Evolutionary conservation across 2,888 invertebrate species (phyloP), one percentile per base, ranked within the genome.

Genomic region (Nezara viridula): DNA sequence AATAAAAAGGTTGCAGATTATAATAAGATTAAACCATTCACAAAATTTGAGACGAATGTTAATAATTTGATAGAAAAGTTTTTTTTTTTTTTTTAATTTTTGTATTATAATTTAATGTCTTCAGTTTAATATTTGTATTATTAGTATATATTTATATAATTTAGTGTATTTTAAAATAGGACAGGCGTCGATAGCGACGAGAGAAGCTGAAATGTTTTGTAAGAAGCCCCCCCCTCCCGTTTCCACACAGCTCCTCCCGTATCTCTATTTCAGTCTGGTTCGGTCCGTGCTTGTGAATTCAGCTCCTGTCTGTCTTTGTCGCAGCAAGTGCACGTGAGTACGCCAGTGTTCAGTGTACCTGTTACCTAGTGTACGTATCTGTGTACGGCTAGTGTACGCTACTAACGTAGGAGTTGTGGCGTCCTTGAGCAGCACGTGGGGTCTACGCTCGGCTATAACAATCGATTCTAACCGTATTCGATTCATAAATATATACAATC

Each of bases 261-360:
- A 81, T 81, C 81, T 40, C 81, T 81, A 81, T 81, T 81, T 81
- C 81, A 81, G 81, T 81, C 81, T 81, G 81, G 44, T 81, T 40
- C 81, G 81, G 81, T 47, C 44, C n/a, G 40, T 24, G 10, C 44
- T 81, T 3, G 81, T 47, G 81, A 21, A 21, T 44, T 14, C 44
- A n/a, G 10, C 44, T 24, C 12, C 44, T 81, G 44, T 44, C n/a
- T 44, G n/a, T 81, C 21, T n/a, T 5, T 81, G 44, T 81, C 10
- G 19, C 44, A n/a, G 44, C n/a, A 21, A 44, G 44, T 44, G 14
- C 81, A 47, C 44, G 44, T 44, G 44, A 44, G 32, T 37, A 73
- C 66, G 10, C 66, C 12, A 73, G 66, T 73, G 32, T 73, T 73
- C 32, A 73, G 66, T 73, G 66, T 60, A 27, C 27, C 60, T 60